phyloP scores from a whole-genome alignment of 2,888 invertebrate genomes.

The Pyralis farinalis region DNA sequence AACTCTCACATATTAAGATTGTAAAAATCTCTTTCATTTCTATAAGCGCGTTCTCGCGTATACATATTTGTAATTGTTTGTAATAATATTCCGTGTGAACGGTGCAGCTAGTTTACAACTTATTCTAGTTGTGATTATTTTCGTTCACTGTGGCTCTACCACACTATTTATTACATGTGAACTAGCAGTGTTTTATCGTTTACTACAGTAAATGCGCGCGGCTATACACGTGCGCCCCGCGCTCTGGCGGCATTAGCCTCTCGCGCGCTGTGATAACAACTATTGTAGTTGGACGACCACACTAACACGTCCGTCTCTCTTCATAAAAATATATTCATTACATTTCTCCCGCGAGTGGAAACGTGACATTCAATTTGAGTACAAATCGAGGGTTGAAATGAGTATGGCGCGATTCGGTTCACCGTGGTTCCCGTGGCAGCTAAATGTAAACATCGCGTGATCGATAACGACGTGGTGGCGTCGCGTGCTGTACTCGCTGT shows the following conservation, averaged over 20 bases:
- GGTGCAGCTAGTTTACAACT: too few species aligned
- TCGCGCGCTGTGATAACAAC: conserved; percentile 38
- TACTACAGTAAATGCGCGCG: conserved; percentile 39
- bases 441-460: conserved; percentile 68
- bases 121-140: too few species aligned
- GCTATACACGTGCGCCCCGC: conserved; percentile 44
- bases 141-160: too few species aligned
- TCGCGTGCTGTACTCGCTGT: conserved; percentile 30
- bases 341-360: neutral
- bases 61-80: too few species aligned
- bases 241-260: conserved; percentile 28
- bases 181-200: conserved; percentile 31
- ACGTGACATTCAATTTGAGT: conserved; percentile 26
- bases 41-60: too few species aligned
- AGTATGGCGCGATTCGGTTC: conserved; percentile 47
- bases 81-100: too few species aligned
- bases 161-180: conserved; percentile 35
- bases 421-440: conserved; percentile 71
- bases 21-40: too few species aligned
- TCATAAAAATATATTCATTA: neutral
- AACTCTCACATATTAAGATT: too few species aligned
- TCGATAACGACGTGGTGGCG: conserved; percentile 55
- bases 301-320: conserved; percentile 16
- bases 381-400: conserved; percentile 35
- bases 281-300: conserved; percentile 10